phyloP scores from a whole-genome alignment of 2,113 vertebrate genomes.

The Pterocles orientalis region DNA sequence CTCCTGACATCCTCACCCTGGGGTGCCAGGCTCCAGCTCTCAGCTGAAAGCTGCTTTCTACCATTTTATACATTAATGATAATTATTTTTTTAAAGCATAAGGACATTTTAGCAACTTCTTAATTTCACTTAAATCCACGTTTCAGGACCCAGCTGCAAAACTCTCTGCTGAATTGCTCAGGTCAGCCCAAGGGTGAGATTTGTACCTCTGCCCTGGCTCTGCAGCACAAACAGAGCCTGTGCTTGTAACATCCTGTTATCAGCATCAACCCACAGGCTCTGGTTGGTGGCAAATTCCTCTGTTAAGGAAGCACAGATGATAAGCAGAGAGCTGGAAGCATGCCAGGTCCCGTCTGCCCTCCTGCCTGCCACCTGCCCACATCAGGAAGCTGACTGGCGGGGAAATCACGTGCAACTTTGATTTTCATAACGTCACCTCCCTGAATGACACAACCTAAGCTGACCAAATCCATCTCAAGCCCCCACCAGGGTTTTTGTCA shows the following conservation, averaged over 20 bases:
- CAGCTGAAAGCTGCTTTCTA: not conserved
- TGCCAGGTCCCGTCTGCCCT: not conserved
- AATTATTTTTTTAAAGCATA: not conserved
- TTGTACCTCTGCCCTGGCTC: not conserved
- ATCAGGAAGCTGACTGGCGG: not conserved
- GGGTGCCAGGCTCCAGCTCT: not conserved
- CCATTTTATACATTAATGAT: not conserved
- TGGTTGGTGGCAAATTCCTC: not conserved
- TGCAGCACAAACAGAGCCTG: not conserved
- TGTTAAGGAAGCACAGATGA: not conserved
- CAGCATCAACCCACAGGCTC: not conserved
- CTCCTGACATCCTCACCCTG: not conserved
- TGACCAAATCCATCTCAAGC: not conserved
- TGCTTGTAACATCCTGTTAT: not conserved
- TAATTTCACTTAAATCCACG: not conserved
- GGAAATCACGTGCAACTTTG: not conserved
- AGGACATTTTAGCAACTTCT: not conserved
- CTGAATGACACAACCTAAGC: not conserved
- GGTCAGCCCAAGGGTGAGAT: not conserved
- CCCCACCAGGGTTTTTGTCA: not conserved
- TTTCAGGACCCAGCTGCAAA: not conserved
- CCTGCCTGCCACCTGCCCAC: not conserved
- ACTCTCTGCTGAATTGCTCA: not conserved
- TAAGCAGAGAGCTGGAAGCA: not conserved
- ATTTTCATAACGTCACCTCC: not conserved